Evolutionary conservation across 2,888 invertebrate species (phyloP).

Genomic region (Rotaria magnacalcarata): DNA sequence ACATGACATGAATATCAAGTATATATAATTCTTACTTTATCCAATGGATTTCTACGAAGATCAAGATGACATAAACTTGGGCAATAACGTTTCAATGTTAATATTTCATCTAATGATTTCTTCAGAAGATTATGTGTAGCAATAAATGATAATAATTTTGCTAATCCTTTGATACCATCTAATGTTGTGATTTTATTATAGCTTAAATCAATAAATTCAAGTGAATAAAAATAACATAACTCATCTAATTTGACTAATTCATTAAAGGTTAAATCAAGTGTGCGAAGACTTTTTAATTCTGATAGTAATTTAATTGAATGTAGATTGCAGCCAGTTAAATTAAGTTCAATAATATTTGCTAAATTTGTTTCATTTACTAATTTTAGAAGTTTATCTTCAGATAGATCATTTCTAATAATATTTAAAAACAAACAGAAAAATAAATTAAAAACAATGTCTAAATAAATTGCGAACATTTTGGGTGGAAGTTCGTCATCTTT

Average conservation of each 20-base stretch:
- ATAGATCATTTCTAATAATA: conserved; percentile 45
- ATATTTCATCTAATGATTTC: conserved; percentile 55
- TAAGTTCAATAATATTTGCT: conserved; percentile 49
- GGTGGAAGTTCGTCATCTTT: neutral
- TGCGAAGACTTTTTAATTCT: conserved; percentile 50
- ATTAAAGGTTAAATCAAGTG: conserved; percentile 56
- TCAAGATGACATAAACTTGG: conserved; percentile 53
- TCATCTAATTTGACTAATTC: conserved; percentile 54
- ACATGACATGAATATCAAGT: no score
- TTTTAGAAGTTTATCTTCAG: conserved; percentile 49
- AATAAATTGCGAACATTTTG: conserved; percentile 6
- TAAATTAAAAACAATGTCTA: neutral
- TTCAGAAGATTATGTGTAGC: conserved; percentile 56
- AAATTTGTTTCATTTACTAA: conserved; percentile 48
- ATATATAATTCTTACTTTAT: conserved; percentile 51
- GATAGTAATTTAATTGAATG: conserved; percentile 51
- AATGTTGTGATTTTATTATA: conserved; percentile 58
- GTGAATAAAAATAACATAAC: conserved; percentile 49
- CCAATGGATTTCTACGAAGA: conserved; percentile 56
- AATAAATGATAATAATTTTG: conserved; percentile 52
- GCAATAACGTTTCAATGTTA: conserved; percentile 54
- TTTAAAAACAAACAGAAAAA: neutral
- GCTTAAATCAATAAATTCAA: conserved; percentile 57
- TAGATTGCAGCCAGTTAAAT: conserved; percentile 56
- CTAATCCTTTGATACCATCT: conserved; percentile 53